Percentiles rank a stretch among this genome's conserved stretches.
phyloP scores from a whole-genome alignment of 2,888 invertebrate species.

The Buathra laborator region DNA sequence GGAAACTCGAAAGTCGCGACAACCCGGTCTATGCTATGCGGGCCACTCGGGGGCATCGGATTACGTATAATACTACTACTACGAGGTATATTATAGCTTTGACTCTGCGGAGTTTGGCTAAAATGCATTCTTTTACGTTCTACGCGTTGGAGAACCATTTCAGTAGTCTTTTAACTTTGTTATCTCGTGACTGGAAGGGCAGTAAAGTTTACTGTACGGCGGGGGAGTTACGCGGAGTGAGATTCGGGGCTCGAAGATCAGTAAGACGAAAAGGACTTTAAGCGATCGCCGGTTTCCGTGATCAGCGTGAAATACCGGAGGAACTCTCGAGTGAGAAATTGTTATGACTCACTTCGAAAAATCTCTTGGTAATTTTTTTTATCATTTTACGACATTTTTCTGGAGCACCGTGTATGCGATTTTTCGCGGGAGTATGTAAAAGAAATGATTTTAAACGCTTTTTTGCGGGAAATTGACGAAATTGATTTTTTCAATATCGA shows the following conservation, averaged over 20 bases:
- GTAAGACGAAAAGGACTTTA: not conserved
- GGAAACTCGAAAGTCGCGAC: slow-evolving; percentile 43
- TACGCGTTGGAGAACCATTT: not conserved
- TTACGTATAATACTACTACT: slow-evolving; percentile 23
- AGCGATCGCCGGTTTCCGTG: not conserved
- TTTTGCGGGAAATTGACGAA: too few species aligned
- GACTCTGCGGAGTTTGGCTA: not conserved
- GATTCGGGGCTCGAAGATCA: not conserved
- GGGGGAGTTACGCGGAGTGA: not conserved
- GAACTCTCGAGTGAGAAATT: slow-evolving; percentile 2
- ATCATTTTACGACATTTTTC: not conserved
- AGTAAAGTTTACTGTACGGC: not conserved
- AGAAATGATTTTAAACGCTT: too few species aligned
- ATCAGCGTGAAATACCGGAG: slow-evolving; percentile 6
- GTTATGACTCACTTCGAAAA: not conserved
- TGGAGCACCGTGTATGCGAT: not conserved
- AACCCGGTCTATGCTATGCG: slow-evolving; percentile 37
- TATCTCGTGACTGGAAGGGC: slow-evolving; percentile 26
- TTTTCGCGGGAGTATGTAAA: too few species aligned
- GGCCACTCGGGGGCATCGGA: slow-evolving; percentile 46
- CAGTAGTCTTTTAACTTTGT: slow-evolving; percentile 20
- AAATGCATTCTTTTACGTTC: slow-evolving; percentile 17
- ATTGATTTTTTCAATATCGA: too few species aligned
- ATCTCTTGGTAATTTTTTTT: not conserved
- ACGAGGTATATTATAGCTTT: not conserved